These are phyloP conservation scores for Agrotis ipsilon DNA, from an alignment of 2,888 invertebrate species.

Conservation along the genomic window DNA sequence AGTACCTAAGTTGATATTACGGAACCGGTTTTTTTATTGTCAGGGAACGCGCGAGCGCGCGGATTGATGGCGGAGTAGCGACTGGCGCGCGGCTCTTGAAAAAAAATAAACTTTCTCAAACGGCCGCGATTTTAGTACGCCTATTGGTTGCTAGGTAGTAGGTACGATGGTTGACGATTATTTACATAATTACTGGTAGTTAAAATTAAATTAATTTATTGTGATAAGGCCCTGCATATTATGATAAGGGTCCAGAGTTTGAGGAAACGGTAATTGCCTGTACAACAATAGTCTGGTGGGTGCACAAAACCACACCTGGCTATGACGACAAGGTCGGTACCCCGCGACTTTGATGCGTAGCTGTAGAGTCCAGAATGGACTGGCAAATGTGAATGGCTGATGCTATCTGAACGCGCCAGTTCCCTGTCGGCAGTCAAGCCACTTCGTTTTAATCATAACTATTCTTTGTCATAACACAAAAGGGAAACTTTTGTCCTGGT, in stretches of 20 bases:
- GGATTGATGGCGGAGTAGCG: conserved; percentile 63
- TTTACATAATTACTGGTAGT: conserved; percentile 40
- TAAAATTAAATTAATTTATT: conserved; percentile 42
- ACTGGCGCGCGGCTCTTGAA: conserved; percentile 67
- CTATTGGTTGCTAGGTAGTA: conserved; percentile 60
- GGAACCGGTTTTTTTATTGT: conserved; percentile 60
- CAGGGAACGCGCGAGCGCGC: conserved; percentile 51
- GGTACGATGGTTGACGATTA: conserved; percentile 26
- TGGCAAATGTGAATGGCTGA: not conserved
- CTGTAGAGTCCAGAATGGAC: not conserved
- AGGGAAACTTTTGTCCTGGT: not conserved
- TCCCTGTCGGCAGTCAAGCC: not conserved
- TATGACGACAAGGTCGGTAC: not conserved
- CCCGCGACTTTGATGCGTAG: not conserved
- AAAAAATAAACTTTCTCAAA: conserved; percentile 77
- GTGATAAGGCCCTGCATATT: conserved; percentile 26
- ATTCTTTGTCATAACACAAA: too few relatives aligned
- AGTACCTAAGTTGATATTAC: conserved; percentile 48
- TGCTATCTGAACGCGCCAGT: not conserved
- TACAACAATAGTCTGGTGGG: not conserved
- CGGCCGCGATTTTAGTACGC: conserved; percentile 70
- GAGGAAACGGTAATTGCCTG: conserved; percentile 4
- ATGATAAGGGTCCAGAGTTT: conserved; percentile 8
- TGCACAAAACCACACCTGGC: not conserved
- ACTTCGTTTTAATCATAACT: too few relatives aligned